phyloP scores from a whole-genome alignment of 1,140 invertebrate genomes.

The Ridgeia piscesae region DNA sequence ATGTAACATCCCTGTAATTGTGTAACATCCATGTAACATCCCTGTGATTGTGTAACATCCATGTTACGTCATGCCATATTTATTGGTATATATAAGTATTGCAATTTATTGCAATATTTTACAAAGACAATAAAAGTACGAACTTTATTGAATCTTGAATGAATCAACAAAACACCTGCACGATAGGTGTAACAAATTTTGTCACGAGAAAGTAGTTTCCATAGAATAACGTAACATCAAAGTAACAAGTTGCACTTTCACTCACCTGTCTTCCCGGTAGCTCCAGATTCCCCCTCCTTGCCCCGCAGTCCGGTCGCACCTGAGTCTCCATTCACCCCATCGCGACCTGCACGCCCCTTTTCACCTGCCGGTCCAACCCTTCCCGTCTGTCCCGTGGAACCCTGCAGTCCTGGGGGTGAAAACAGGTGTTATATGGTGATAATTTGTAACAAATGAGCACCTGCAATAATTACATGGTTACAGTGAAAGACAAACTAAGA shows the following conservation, averaged over 20 bases:
- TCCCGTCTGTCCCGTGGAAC: background rate
- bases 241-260: background rate
- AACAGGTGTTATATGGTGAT: background rate
- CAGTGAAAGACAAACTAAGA: too few species aligned
- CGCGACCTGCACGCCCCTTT: background rate
- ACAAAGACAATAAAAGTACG: too few species aligned
- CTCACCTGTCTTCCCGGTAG: background rate
- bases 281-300: slow-evolving; percentile 23
- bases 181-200: too few species aligned
- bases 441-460: background rate
- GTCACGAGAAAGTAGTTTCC: too few species aligned
- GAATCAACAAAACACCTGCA: too few species aligned
- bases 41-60: too few species aligned
- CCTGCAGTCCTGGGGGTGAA: background rate
- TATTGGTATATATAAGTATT: too few species aligned
- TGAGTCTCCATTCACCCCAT: background rate
- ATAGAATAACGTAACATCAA: background rate
- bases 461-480: background rate
- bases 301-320: background rate
- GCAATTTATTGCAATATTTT: too few species aligned
- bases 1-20: too few species aligned
- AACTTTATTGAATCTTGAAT: too few species aligned
- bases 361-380: background rate
- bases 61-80: too few species aligned
- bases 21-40: too few species aligned